Base-by-base conservation (phyloP, 2,113 vertebrate species). In the Aleadryas rufinucha region DNA sequence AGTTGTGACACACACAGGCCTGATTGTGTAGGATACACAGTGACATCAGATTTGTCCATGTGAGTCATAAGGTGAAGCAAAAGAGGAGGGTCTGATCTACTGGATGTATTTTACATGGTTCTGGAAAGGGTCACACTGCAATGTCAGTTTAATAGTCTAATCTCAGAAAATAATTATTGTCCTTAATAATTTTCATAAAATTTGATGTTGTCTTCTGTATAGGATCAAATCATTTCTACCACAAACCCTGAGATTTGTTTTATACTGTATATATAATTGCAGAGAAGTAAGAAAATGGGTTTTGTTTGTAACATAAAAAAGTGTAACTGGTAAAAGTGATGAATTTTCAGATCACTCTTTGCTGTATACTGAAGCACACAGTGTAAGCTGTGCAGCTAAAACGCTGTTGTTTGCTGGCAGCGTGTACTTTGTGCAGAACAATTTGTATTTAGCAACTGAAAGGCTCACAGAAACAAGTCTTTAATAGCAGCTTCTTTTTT, bases 221-320 rank as follows among this genome's bases (percentile, higher is more conserved):
- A 59, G 56, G 41, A 76, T 90, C 42, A 91, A 60, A 66, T 86
- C 9, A 54, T 77, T 90, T 93, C 24, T 96, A 10, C 13, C 23
- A 53, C 44, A 37, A 65, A 59, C 39, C 21, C 57, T 37, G 52
- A 49, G 20, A 35, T 86, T 93, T 94, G 71, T 86, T 96, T 94
- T 92, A 90, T 92, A 92, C 20, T 92, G 85, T 96, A 83, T 39
- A 86, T 86, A 86, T 74, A 90, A 47, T n/a, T 39, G 39, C 53
- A 56, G 37, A 93, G 79, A 84, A 82, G 15, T 66, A 69, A 53
- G n/a, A 89, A 79, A 57, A 37, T 59, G 41, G 5, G 0, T 28
- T 95, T 77, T 83, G 30, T 60, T 74, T 92, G 79, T 84, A 92
- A 70, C 31, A 41, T 89, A 70, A 64, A 53, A 41, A 91, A 20